Base-by-base conservation (phyloP, 2,113 vertebrate species). In the Cisticola juncidis region DNA sequence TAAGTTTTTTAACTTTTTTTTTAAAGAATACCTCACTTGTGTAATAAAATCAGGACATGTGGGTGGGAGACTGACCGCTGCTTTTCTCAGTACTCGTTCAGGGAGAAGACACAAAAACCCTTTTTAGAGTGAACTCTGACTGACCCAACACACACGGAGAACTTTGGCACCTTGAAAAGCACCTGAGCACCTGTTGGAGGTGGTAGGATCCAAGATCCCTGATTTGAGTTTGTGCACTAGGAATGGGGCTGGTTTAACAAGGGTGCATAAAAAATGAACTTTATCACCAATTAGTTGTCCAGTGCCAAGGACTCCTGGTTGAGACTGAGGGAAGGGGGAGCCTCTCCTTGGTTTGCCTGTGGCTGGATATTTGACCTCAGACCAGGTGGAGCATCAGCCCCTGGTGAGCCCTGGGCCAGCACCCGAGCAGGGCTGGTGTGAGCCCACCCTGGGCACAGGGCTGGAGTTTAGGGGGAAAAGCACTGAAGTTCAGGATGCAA, bases 11-110 rank as follows among this genome's bases (percentile, higher is more conserved):
- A n/a, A 64, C 71, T 45, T 91, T 95, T 95, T 81, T 94, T 92
- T 97, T 97, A 69, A 91, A 96, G 97, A 98, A 98, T 98, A 98
- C 98, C 98, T 98, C 98, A 98, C 97, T 97, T 98, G 97, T 97
- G 95, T 97, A 97, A 97, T 93, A 96, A 97, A 97, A 98, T 98
- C 98, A 97, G 97, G 98, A 98, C 92, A 88, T 90, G 90, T 96
- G 96, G 96, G 96, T 97, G 92, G 97, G 97, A 97, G 97, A 84
- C 96, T 97, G 97, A 95, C 97, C 94, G 97, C 98, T 97, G 95
- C 97, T 98, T 97, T 98, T 96, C 96, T 97, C 97, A 98, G 97
- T 91, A 95, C 94, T 97, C 68, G 94, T 98, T 98, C 98, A 98
- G 98, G 98, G 98, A 98, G 96, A 98, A 97, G 94, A 97, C 92